These are phyloP conservation scores for Phocoena phocoena DNA, from an alignment of 2,113 vertebrate genomes.

Conservation along the genomic window DNA sequence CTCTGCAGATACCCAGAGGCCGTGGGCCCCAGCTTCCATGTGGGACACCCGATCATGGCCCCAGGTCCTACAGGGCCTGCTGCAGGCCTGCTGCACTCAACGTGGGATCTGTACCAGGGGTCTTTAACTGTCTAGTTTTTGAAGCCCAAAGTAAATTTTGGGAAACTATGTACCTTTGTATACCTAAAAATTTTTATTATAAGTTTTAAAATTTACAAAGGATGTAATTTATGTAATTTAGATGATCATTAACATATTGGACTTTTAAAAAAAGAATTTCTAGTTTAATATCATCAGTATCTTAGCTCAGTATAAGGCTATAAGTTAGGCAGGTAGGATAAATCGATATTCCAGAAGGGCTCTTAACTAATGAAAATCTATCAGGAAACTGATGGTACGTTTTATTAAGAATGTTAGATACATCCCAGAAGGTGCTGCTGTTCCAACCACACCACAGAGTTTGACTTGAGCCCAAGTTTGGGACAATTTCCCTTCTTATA, in stretches of 20 bases:
- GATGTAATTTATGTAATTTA: neutral
- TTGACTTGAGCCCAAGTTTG: neutral
- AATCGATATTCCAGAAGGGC: neutral
- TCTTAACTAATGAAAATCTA: neutral
- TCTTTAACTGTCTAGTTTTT: neutral
- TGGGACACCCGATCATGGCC: no score
- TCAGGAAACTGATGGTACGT: neutral
- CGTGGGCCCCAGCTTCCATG: neutral
- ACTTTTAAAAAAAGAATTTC: neutral
- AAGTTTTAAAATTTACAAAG: neutral
- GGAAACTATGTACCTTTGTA: neutral
- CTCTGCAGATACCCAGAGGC: neutral
- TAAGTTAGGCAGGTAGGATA: neutral
- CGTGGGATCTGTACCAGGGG: accelerated
- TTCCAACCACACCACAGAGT: neutral
- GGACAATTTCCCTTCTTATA: neutral
- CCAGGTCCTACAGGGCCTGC: neutral
- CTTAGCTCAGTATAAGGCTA: neutral
- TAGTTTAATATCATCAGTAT: neutral
- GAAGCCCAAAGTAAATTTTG: neutral
- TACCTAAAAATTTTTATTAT: neutral
- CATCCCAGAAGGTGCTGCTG: neutral
- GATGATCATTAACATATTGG: neutral
- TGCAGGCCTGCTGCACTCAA: accelerated
- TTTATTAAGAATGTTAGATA: neutral